Conservation (phyloP, 2,888 invertebrate species). For the Acanthopleura granulata region DNA sequence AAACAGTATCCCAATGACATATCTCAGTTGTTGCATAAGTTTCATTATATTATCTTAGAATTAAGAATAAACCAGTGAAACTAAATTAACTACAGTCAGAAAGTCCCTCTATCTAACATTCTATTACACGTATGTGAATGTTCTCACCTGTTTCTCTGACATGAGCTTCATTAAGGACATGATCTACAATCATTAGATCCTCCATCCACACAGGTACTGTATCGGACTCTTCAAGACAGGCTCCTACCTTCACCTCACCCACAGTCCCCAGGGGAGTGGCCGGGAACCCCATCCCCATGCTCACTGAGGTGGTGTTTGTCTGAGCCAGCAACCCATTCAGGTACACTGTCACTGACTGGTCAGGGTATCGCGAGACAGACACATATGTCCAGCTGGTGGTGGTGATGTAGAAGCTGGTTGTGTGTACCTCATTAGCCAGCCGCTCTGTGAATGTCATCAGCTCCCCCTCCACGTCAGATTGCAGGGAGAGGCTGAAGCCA, state of each 20-base stretch:
- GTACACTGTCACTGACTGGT: slow-evolving; percentile 18
- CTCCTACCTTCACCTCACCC: slow-evolving; percentile 21
- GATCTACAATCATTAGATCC: slow-evolving; percentile 19
- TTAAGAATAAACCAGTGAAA: too few species aligned
- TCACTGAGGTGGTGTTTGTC: slow-evolving; percentile 14
- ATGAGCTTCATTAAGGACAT: background rate
- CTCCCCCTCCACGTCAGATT: slow-evolving; percentile 1
- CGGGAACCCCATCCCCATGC: background rate
- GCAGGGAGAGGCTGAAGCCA: slow-evolving; percentile 21
- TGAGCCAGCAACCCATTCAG: background rate
- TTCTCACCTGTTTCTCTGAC: background rate
- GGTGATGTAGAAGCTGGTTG: slow-evolving; percentile 21
- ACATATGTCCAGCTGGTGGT: slow-evolving; percentile 25
- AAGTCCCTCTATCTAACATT: too few species aligned
- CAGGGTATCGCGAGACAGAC: slow-evolving; percentile 18
- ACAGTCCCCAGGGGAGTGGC: background rate
- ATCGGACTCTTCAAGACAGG: slow-evolving; percentile 3
- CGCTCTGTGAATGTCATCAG: slow-evolving; percentile 2
- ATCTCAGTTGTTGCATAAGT: too few species aligned
- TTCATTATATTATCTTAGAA: too few species aligned
- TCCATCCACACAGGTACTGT: slow-evolving; percentile 16
- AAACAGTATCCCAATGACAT: too few species aligned
- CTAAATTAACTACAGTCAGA: background rate
- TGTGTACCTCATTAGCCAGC: background rate
- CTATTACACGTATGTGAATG: background rate